Conservation (phyloP, 2,888 invertebrate genomes). For the Rhagonycha fulva region DNA sequence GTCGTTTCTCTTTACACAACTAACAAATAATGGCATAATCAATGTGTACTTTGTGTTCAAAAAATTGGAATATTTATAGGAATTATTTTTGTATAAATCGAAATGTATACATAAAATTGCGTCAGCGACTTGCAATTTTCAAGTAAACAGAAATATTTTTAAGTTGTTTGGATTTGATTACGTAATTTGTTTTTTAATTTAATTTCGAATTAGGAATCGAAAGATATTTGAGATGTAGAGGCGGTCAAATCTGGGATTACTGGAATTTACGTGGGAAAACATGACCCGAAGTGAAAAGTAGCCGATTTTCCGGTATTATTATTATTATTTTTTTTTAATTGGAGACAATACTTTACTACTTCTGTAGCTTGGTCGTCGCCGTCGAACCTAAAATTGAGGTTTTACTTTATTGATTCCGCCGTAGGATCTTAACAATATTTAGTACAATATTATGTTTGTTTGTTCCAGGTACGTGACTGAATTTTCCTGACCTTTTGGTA, state of each 20-base stretch:
- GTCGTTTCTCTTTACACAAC: not conserved
- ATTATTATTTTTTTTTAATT: too few species aligned
- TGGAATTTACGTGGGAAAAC: not conserved
- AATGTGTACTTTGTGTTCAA: constrained; percentile 1
- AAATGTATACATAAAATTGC: not conserved
- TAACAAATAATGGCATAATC: not conserved
- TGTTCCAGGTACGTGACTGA: too few species aligned
- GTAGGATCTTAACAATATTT: too few species aligned
- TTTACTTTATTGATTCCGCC: too few species aligned
- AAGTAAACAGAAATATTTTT: not conserved
- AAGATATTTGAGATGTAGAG: not conserved
- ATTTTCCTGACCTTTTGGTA: too few species aligned
- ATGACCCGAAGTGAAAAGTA: too few species aligned
- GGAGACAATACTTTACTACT: too few species aligned
- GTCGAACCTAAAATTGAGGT: too few species aligned
- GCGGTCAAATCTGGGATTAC: not conserved
- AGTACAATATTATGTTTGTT: too few species aligned
- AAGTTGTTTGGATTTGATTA: not conserved
- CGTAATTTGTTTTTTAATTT: not conserved
- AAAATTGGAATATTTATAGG: not conserved
- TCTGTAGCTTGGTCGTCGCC: too few species aligned
- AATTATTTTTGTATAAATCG: not conserved
- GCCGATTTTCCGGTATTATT: too few species aligned
- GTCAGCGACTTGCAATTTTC: not conserved
- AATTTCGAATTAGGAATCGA: not conserved